Evolutionary conservation across 2,888 invertebrate genomes (phyloP).

Genomic region (Pediacus dermestoides): DNA sequence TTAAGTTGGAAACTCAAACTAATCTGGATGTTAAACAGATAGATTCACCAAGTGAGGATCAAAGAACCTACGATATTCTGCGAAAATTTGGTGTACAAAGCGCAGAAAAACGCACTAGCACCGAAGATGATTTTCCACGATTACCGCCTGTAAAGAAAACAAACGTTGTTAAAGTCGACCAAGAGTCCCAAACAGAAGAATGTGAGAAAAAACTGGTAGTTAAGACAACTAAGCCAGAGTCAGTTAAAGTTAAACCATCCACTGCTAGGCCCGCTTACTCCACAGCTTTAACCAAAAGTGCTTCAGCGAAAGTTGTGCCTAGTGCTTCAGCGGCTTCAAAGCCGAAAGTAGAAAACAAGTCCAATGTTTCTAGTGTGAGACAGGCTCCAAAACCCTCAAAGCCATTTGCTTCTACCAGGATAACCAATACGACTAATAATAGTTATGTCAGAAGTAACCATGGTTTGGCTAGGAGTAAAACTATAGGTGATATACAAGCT

Average conservation of each 20-base stretch:
- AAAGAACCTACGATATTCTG: slow-evolving; percentile 47
- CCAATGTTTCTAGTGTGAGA: slow-evolving; percentile 12
- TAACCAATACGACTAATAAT: slow-evolving; percentile 14
- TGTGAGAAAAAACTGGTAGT: slow-evolving; percentile 5
- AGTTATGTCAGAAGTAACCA: too few species aligned
- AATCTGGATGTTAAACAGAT: slow-evolving; percentile 25
- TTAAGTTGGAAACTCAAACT: slow-evolving; percentile 19
- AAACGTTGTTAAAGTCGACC: slow-evolving; percentile 41
- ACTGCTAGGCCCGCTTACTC: slow-evolving; percentile 48
- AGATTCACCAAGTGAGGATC: slow-evolving; percentile 50
- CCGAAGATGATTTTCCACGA: slow-evolving; percentile 45
- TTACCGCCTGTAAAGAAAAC: slow-evolving; percentile 36
- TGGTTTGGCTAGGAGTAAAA: slow-evolving; percentile 43
- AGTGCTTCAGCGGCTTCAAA: slow-evolving; percentile 22
- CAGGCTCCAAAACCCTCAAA: slow-evolving; percentile 22
- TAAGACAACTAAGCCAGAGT: background rate
- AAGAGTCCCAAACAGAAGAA: slow-evolving; percentile 47
- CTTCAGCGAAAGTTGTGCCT: slow-evolving; percentile 39
- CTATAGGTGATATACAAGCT: slow-evolving; percentile 46
- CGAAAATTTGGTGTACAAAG: slow-evolving; percentile 45
- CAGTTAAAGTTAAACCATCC: slow-evolving; percentile 29
- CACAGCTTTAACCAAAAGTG: slow-evolving; percentile 48
- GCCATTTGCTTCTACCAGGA: slow-evolving; percentile 17
- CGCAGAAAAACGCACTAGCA: slow-evolving; percentile 47
- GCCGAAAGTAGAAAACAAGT: slow-evolving; percentile 36